Evolutionary conservation across 2,113 vertebrate genomes (phyloP).

Genomic region (Climacteris rufus): DNA sequence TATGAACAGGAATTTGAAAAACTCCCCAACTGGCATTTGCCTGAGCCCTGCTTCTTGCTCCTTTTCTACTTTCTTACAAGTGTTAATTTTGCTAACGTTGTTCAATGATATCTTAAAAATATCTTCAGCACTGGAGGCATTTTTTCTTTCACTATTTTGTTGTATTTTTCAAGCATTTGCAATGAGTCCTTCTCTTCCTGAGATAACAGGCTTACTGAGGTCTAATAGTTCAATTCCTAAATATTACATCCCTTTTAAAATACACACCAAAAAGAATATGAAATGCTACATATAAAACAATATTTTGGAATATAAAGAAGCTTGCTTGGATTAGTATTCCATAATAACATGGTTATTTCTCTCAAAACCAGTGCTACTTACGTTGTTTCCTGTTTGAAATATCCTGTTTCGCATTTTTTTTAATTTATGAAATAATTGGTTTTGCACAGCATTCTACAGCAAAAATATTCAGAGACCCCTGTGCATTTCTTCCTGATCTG

Average conservation of each 20-base stretch:
- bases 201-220: constrained; percentile 21
- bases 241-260: constrained; percentile 25
- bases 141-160: not conserved
- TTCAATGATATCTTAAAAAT: constrained; percentile 39
- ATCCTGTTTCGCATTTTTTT: constrained; percentile 57
- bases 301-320: constrained; percentile 39
- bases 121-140: not conserved
- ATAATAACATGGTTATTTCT: constrained; percentile 48
- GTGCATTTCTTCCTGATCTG: constrained; percentile 21
- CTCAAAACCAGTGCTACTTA: constrained; percentile 27
- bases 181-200: not conserved
- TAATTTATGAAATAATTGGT: constrained; percentile 47
- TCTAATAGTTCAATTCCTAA: constrained; percentile 45
- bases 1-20: constrained; percentile 1
- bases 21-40: not conserved
- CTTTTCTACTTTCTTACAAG: constrained; percentile 31
- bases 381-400: constrained; percentile 58
- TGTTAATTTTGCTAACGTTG: constrained; percentile 53
- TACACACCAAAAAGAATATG: constrained; percentile 12
- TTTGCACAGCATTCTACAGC: constrained; percentile 18
- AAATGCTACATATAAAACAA: constrained; percentile 34
- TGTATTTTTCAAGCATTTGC: constrained; percentile 9
- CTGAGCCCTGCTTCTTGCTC: not conserved
- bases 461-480: constrained; percentile 24
- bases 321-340: constrained; percentile 47